These are phyloP conservation scores for Sparus aurata DNA, from an alignment of 2,797 vertebrate species.

Conservation along the genomic window DNA sequence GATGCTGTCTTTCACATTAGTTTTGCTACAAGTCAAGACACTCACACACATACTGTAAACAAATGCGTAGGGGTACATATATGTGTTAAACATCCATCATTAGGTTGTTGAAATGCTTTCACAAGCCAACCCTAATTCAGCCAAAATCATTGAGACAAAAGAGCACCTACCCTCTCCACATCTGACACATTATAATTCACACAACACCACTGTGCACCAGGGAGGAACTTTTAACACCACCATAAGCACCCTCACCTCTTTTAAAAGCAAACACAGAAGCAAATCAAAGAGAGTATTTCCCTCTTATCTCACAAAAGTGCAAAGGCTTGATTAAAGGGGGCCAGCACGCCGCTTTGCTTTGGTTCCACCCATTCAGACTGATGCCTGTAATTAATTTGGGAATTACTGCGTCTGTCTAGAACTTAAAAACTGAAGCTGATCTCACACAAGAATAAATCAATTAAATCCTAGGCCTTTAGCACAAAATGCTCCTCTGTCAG, in stretches of 20 bases:
- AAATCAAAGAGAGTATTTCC: slow-evolving; percentile 78
- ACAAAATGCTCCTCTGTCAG: slow-evolving; percentile 51
- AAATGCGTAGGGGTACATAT: background rate
- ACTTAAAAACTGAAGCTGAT: slow-evolving; percentile 67
- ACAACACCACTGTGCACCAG: slow-evolving; percentile 47
- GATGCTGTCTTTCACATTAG: background rate
- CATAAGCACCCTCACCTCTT: slow-evolving; percentile 68
- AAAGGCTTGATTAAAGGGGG: slow-evolving; percentile 85
- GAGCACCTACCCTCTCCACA: slow-evolving; percentile 52
- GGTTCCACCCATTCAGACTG: slow-evolving; percentile 72
- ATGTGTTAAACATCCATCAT: background rate
- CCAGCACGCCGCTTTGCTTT: slow-evolving; percentile 69
- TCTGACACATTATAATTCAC: slow-evolving; percentile 71
- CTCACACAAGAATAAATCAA: slow-evolving; percentile 76
- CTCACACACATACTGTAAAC: slow-evolving; percentile 5
- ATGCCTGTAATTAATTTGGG: slow-evolving; percentile 83
- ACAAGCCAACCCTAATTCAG: slow-evolving; percentile 43
- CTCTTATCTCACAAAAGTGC: slow-evolving; percentile 79
- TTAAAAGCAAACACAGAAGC: slow-evolving; percentile 71
- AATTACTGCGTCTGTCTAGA: slow-evolving; percentile 77
- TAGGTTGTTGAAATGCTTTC: slow-evolving; percentile 56
- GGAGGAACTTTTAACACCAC: slow-evolving; percentile 71
- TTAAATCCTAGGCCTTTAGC: slow-evolving; percentile 48
- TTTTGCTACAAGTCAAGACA: slow-evolving; percentile 6
- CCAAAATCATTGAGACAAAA: slow-evolving; percentile 64